Percentiles rank a stretch among this genome's conserved stretches.
phyloP scores from a whole-genome alignment of 35 echinoderm and acorn worm species.

The Lytechinus variegatus region DNA sequence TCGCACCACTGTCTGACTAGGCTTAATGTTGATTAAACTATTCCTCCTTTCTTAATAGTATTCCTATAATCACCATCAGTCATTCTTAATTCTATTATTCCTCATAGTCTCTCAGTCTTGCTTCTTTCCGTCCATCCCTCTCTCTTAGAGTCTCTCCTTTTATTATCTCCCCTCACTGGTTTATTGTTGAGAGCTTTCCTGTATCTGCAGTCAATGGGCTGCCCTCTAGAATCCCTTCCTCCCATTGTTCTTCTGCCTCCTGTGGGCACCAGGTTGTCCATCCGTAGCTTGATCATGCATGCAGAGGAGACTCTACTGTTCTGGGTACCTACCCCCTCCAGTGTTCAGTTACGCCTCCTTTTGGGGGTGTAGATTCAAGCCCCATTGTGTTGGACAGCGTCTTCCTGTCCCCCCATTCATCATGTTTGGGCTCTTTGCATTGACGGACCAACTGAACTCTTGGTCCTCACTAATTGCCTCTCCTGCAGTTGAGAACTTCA shows the following conservation, averaged over 20 bases:
- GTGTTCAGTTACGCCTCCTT: not conserved
- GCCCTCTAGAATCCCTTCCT: not conserved
- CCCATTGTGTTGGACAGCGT: not conserved
- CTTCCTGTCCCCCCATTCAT: conserved; percentile 7
- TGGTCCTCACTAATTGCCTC: not conserved
- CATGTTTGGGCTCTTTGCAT: not conserved
- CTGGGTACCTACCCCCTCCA: not conserved
- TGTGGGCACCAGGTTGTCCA: conserved; percentile 28
- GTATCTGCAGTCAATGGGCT: not conserved
- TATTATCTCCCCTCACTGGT: not conserved
- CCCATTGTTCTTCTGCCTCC: not conserved
- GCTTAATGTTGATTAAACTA: not conserved
- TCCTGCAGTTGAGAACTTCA: not conserved
- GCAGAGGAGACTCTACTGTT: not conserved
- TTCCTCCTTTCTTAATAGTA: not conserved
- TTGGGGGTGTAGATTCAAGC: not conserved
- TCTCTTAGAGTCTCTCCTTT: not conserved
- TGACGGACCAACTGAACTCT: not conserved
- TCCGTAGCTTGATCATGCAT: not conserved
- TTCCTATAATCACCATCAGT: conserved; percentile 8
- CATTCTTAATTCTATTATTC: not conserved
- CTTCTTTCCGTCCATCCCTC: not conserved
- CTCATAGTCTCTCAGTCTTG: no score
- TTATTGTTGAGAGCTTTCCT: conserved; percentile 32
- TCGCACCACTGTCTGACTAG: not conserved